phyloP scores from a whole-genome alignment of 2,888 invertebrate genomes.

The Tridacna gigas region DNA sequence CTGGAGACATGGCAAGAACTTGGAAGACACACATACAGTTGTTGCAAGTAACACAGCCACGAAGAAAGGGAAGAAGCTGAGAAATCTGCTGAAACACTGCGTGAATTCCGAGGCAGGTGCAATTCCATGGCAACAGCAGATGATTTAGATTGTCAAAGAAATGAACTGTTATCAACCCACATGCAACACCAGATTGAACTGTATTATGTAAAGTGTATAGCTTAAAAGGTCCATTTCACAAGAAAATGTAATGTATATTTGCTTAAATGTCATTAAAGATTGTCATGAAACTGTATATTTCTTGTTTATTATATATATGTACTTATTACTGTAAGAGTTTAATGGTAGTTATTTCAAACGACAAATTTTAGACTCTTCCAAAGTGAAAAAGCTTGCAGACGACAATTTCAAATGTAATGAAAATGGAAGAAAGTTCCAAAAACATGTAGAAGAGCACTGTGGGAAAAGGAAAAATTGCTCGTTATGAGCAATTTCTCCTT shows the following conservation, averaged over 20 bases:
- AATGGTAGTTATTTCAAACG: too few relatives aligned
- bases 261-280: too few relatives aligned
- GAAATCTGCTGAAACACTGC: conserved; percentile 56
- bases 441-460: not conserved
- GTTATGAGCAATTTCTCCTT: not conserved
- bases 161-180: not conserved
- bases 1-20: conserved; percentile 56
- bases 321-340: too few relatives aligned
- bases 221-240: not conserved
- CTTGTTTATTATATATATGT: too few relatives aligned
- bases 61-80: conserved; percentile 45
- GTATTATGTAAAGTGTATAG: not conserved
- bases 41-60: conserved; percentile 38
- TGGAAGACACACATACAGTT: conserved; percentile 48
- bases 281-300: too few relatives aligned
- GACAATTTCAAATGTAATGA: too few relatives aligned
- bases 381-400: too few relatives aligned
- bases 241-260: not conserved
- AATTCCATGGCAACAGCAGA: conserved; percentile 57
- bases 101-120: conserved; percentile 53
- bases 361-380: too few relatives aligned
- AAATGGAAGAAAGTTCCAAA: too few relatives aligned
- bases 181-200: not conserved
- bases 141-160: conserved; percentile 24
- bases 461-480: not conserved